Evolutionary conservation across 2,113 vertebrate genomes (phyloP).

Genomic region (Microtus richardsoni): DNA sequence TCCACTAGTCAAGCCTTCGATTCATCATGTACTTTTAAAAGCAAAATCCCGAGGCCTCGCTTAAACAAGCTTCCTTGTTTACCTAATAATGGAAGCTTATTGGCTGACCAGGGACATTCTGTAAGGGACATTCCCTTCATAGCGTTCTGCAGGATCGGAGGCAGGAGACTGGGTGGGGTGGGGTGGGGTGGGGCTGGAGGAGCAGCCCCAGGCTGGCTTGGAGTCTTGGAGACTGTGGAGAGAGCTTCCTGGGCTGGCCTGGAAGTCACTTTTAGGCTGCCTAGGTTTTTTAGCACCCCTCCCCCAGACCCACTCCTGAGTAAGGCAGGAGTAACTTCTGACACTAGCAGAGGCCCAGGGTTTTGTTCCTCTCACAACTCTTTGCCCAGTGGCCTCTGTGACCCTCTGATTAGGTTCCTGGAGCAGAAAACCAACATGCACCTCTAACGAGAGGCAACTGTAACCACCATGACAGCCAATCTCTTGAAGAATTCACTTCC

Average conservation of each 20-base stretch:
- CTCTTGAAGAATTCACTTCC: neutral
- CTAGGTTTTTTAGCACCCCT: neutral
- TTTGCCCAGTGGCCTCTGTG: neutral
- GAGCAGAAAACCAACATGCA: rapidly evolving
- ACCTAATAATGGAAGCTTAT: neutral
- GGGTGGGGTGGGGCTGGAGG: too few species aligned
- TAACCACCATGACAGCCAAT: neutral
- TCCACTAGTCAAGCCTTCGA: neutral
- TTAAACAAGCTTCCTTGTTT: neutral
- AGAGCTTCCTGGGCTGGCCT: neutral
- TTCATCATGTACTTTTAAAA: neutral
- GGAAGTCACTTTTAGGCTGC: neutral
- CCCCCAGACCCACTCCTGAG: neutral
- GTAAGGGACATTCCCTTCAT: neutral
- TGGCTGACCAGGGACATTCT: neutral
- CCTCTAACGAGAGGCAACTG: neutral
- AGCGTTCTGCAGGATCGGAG: neutral
- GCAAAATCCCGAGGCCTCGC: neutral
- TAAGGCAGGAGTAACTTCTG: neutral
- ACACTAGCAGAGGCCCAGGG: neutral
- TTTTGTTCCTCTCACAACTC: neutral
- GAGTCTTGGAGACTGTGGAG: neutral
- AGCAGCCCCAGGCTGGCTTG: neutral
- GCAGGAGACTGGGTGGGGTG: neutral
- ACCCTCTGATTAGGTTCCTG: neutral